Percentiles rank a stretch among this genome's conserved stretches.
These are phyloP conservation scores for Campaea margaritaria DNA, from an alignment of 2,888 invertebrate species.

Conservation along the genomic window DNA sequence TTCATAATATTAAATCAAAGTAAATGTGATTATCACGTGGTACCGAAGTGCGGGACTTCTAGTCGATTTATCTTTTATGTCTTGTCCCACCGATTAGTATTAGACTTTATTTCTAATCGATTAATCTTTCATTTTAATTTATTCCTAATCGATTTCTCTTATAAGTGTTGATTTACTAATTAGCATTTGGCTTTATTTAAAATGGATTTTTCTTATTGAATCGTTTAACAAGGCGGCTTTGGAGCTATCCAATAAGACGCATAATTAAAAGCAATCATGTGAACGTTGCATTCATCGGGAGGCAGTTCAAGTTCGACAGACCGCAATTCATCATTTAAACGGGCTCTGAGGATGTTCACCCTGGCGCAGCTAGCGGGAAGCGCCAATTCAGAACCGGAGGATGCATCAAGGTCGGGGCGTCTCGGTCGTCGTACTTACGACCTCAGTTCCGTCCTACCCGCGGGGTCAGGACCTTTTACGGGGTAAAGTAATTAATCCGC, in stretches of 20 bases:
- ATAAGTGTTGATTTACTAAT: too few species aligned
- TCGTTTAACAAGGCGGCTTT: constrained; percentile 37
- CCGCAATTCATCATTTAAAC: constrained; percentile 50
- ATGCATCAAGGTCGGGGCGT: constrained; percentile 76
- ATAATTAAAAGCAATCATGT: constrained; percentile 33
- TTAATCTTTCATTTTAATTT: too few species aligned
- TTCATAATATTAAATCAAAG: constrained; percentile 26
- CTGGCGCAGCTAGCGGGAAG: constrained; percentile 61
- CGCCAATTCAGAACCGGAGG: constrained; percentile 62
- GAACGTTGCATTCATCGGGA: constrained; percentile 37
- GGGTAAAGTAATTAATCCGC: constrained; percentile 49
- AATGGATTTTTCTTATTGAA: not conserved
- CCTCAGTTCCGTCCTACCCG: constrained; percentile 56
- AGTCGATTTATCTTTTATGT: too few species aligned
- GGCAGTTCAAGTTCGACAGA: constrained; percentile 38
- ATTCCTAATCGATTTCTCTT: too few species aligned
- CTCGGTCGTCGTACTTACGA: constrained; percentile 72
- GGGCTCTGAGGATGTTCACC: constrained; percentile 68
- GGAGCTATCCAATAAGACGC: constrained; percentile 40
- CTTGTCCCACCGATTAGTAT: too few species aligned
- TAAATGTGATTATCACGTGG: not conserved
- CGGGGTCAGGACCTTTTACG: constrained; percentile 44
- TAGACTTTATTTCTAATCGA: too few species aligned
- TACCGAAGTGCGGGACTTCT: too few species aligned
- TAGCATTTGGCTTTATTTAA: not conserved